Conservation (phyloP, 2,888 invertebrate species). For the Melanotus villosus region DNA sequence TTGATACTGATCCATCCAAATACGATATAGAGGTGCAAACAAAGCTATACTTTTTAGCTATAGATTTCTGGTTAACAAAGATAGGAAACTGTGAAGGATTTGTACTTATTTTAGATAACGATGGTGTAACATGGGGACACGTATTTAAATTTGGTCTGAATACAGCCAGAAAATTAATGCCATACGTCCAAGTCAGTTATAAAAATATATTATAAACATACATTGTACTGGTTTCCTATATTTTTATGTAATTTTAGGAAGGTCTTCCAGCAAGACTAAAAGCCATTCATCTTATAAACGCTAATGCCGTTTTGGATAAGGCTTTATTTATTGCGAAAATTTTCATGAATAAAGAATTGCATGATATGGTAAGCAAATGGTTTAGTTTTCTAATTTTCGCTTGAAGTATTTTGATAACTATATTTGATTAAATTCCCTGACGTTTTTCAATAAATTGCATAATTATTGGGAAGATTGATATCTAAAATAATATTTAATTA, state of each 20-base stretch:
- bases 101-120: conserved; percentile 21
- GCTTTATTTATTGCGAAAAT: conserved; percentile 5
- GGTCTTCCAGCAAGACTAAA: conserved; percentile 25
- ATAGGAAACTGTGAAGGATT: conserved; percentile 23
- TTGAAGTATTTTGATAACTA: not conserved
- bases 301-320: conserved; percentile 12
- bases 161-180: conserved; percentile 6
- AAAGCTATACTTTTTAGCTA: conserved; percentile 3
- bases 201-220: too few relatives aligned
- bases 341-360: conserved; percentile 21
- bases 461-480: too few relatives aligned
- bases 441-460: too few relatives aligned
- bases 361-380: conserved; percentile 20
- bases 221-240: not conserved
- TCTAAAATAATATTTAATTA: too few relatives aligned
- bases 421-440: too few relatives aligned
- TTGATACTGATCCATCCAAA: not conserved
- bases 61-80: not conserved
- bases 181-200: conserved; percentile 21
- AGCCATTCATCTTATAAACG: conserved; percentile 16
- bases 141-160: conserved; percentile 11
- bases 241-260: conserved; percentile 5
- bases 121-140: conserved; percentile 25
- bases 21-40: conserved; percentile 8
- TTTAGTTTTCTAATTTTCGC: too few relatives aligned